Percentiles rank a stretch among this genome's conserved stretches.
These are phyloP conservation scores for Cotesia glomerata DNA, from an alignment of 1,140 invertebrate species.

Conservation along the genomic window DNA sequence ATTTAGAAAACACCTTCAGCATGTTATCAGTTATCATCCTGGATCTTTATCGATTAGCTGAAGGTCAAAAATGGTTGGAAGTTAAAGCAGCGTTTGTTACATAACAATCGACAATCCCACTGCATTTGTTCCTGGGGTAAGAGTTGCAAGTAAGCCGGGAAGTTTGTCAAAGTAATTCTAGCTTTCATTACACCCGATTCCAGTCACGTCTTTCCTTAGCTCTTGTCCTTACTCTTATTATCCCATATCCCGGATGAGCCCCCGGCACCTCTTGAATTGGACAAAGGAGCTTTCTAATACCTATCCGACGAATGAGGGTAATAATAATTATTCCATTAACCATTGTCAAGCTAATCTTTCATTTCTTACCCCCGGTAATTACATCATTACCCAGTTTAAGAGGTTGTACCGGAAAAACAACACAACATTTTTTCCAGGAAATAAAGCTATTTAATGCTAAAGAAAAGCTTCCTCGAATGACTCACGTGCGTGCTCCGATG, in stretches of 20 bases:
- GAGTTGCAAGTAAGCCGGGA: slow-evolving; percentile 13
- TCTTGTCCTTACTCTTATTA: slow-evolving; percentile 59
- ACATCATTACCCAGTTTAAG: too few species aligned
- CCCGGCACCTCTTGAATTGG: slow-evolving; percentile 8
- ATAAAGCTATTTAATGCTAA: background rate
- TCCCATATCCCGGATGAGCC: slow-evolving; percentile 48
- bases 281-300: slow-evolving; percentile 21
- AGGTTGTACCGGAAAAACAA: background rate
- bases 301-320: background rate
- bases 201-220: slow-evolving; percentile 52
- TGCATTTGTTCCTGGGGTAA: background rate
- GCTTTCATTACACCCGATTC: slow-evolving; percentile 48
- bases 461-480: slow-evolving; percentile 3
- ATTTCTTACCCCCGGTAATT: too few species aligned
- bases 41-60: too few species aligned
- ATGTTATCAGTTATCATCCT: too few species aligned
- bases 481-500: background rate
- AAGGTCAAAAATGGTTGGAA: background rate
- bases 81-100: background rate
- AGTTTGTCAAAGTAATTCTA: slow-evolving; percentile 58
- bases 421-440: too few species aligned
- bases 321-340: slow-evolving; percentile 6
- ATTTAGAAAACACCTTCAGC: too few species aligned
- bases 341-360: background rate
- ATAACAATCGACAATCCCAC: background rate